Base-by-base conservation (phyloP, 2,797 vertebrate species). In the Cuculus canorus region DNA sequence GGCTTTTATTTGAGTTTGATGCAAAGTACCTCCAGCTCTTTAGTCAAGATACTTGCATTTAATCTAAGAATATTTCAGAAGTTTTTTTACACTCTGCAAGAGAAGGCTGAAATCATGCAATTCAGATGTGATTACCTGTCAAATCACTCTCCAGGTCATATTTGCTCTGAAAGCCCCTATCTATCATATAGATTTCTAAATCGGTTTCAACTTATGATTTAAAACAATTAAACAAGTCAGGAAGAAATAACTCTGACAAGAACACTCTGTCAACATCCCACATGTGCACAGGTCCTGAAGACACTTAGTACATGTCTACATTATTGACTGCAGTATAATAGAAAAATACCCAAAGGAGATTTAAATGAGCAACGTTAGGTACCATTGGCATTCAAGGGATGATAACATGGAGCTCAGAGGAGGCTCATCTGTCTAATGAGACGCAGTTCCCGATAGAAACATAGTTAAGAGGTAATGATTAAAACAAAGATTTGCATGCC, bases 31-130 rank as follows among this genome's bases (percentile, higher is more conserved):
- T 98, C 98, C 91, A 91, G 87, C 82, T 50, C 92, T 84, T 97
- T 89, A 96, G 88, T 92, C 64, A 33, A 92, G 87, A 97, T 98
- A 98, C 98, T 98, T 98, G 98, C 95, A 98, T 98, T 97, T 96
- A 98, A 98, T 99, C 97, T 96, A 61, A 78, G 39, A 71, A 95
- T 87, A 93, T 95, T 97, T 97, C 97, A 97, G 94, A 98, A 97
- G n/a, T 96, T 94, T 96, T 98, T 96, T 97, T 94, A 94, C 97
- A 95, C 73, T 85, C 64, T 54, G 17, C 28, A 80, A 91, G 69
- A 60, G 54, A 82, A 90, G n/a, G 70, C 53, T 85, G 41, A n/a
- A 94, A 21, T 93, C 92, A 79, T 77, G 83, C 88, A 84, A 86
- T 86, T 97, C 93, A 95, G 60, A 95, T 95, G 90, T 87, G 92